These are phyloP conservation scores for Vulpes lagopus DNA, from an alignment of 2,113 vertebrate species.

Conservation along the genomic window DNA sequence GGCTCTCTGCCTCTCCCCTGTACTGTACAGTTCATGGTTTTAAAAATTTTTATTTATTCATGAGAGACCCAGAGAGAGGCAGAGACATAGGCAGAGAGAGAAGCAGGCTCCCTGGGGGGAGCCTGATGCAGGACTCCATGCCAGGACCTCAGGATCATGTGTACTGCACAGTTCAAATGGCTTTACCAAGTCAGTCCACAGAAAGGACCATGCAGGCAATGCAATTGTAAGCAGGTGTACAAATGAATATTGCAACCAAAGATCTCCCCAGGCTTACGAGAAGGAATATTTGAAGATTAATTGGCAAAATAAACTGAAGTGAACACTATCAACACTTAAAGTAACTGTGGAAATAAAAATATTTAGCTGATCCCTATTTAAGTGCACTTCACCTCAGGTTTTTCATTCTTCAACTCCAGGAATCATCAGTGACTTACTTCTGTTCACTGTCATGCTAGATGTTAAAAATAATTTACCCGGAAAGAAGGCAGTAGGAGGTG, in stretches of 20 bases:
- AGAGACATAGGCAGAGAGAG: too few relatives aligned
- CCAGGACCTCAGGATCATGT: too few relatives aligned
- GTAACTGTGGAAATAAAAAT: neutral
- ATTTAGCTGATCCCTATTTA: neutral
- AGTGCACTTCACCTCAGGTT: neutral
- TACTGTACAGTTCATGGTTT: neutral
- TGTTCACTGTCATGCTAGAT: neutral
- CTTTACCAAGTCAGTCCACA: neutral
- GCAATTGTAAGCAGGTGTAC: neutral
- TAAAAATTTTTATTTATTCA: too few relatives aligned
- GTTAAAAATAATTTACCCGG: neutral
- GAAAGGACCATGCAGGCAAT: neutral
- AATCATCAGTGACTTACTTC: neutral
- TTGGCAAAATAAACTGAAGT: neutral
- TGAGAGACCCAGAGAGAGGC: too few relatives aligned
- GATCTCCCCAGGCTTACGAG: neutral
- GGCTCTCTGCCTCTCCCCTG: neutral
- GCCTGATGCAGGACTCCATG: too few relatives aligned
- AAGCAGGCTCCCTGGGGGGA: too few relatives aligned
- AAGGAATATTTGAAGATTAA: neutral
- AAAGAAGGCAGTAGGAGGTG: neutral
- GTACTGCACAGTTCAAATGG: neutral
- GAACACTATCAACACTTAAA: neutral
- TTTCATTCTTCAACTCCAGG: neutral
- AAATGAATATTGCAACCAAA: neutral